Base-by-base conservation (phyloP, 2,113 vertebrate species). In the Crotophaga sulcirostris region DNA sequence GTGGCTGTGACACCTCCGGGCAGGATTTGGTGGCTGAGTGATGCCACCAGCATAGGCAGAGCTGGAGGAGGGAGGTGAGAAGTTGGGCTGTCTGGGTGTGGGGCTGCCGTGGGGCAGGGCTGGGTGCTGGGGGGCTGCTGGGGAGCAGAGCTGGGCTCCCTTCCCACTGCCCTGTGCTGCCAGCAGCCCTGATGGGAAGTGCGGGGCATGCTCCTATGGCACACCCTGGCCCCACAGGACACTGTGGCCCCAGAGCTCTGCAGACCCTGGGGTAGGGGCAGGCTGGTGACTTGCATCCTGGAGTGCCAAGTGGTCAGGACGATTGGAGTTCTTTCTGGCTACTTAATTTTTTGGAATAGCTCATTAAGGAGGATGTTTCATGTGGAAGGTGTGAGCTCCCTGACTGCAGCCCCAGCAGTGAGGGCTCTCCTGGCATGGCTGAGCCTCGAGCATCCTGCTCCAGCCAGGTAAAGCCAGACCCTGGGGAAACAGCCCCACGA, bases 331-430 rank as follows among this genome's bases (percentile, higher is more conserved):
- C 19, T 4, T 52, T 55, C 54, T 25, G 20, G 24, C 29, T 4
- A 0, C 13, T 54, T 54, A 34, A 20, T 33, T 47, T 24, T 59
- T 29, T 36, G 9, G 17, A 49, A 8, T 28, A 66, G 66, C n/a
- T 78, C 6, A 0, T 38, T 34, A 34, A 64, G 72, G 59, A 33
- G 38, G 26, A 5, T 0, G 4, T 49, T 72, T 47, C 1, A 0
- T 10, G 24, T 59, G 66, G 47, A 29, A 21, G 47, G 18, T 9
- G 18, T 2, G 59, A 78, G 66, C 66, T 20, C 44, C 31, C 28
- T 24, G 33, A 0, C 38, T 3, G 0, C 8, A 6, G 26, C 63
- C 44, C 64, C 38, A 19, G 26, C 79, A 19, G 8, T 2, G 1
- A 12, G 28, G 24, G 14, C 44, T 52, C 38, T 74, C 67, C 10